Base-by-base conservation (phyloP, 2,113 vertebrate genomes). In the Channa maculata region DNA sequence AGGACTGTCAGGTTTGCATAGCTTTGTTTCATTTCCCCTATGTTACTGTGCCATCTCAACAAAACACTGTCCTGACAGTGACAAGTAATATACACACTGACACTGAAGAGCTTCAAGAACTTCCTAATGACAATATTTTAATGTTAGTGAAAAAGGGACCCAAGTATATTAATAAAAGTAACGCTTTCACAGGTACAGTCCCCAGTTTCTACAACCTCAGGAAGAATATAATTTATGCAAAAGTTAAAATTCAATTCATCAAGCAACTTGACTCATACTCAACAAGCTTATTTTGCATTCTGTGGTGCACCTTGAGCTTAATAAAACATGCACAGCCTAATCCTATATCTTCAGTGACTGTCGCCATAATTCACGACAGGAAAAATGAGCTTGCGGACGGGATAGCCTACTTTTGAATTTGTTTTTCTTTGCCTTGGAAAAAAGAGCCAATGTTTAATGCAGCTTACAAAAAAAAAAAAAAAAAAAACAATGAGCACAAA, bases 231-330 rank as follows among this genome's bases (percentile, higher is more conserved):
- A 79, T 77, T 65, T 71, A 80, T 80, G 72, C 65, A 69, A 77
- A 74, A 53, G 79, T 80, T 80, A 66, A 82, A 80, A 85, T 66
- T 50, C 13, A 61, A 83, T 87, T 84, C 51, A 84, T 84, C 80
- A 83, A 67, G 81, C 62, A 59, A 75, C 79, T 70, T 57, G 48
- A 78, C 54, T 80, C 71, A 51, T 48, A 80, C 68, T 88, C 41
- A 79, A 61, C 61, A 14, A 50, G 51, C 83, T 67, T 75, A 71
- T 86, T 86, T 86, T 84, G 58, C 71, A 87, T 86, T 87, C 79
- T 43, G 65, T 64, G 36, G 51, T 52, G 81, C 79, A 71, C 71
- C 38, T 50, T 41, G 53, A 66, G 70, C 73, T 69, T 85, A 80
- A 89, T 84, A 76, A 86, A 86, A 85, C 82, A 77, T 55, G 80